Evolutionary conservation across 2,888 invertebrate genomes (phyloP), one percentile per base, ranked within the genome.

Genomic region (Drosophila kuntzei): DNA sequence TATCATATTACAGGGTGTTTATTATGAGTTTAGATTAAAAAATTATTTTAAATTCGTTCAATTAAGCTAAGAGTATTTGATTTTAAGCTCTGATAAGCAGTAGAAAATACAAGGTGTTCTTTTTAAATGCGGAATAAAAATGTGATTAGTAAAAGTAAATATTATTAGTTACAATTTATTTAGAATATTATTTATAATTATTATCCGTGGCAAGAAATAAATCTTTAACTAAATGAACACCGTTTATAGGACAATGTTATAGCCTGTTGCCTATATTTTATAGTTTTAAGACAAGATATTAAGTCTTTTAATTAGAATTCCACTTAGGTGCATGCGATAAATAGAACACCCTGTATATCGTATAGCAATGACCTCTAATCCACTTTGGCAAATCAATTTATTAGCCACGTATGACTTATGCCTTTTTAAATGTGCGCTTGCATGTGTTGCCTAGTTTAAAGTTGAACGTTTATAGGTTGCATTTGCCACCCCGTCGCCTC

Each of bases 401-500:
- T 90, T 91, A 90, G 90, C 86, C 86, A 87, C 62, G 87, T 86
- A 90, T 90, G 89, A 90, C 90, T 90, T 90, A 90, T 90, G 90
- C 89, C 77, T 90, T 90, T 90, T 90, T 90, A 90, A 90, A 90
- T 90, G 90, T 83, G 89, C 76, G 88, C 86, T 89, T 86, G 88
- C 89, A 86, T 89, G 89, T 80, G 89, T 88, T 79, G 71, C 46
- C 85, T 76, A 79, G 73, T 82, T 78, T 72, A 65, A 80, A 81
- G 75, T 89, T 75, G 79, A 71, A 64, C 79, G 79, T 54, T 79
- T 67, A 70, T 44, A 59, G 69, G 53, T 39, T 60, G 55, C 44
- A 20, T 18, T 22, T n/a, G 20, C 25, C 37, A 39, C 22, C 32
- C 25, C 54, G 2, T 1, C 20, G 3, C 25, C 14, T 2, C 11